Evolutionary conservation across 2,797 vertebrate genomes (phyloP), one percentile per base, ranked within the genome.

Genomic region (Ibycter americanus): DNA sequence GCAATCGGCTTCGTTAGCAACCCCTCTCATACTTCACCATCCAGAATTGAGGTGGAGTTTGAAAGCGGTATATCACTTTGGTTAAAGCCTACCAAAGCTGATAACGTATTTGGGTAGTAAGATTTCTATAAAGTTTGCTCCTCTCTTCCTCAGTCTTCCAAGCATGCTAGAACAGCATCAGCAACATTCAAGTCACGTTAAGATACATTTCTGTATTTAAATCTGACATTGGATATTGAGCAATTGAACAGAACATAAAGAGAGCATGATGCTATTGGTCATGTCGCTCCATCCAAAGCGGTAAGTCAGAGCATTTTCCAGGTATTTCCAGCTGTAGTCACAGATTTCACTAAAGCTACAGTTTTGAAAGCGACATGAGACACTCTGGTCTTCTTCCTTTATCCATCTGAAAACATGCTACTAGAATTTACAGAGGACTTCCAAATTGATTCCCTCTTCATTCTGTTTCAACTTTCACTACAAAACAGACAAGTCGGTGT

Each of bases 271-370:
- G 29, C 58, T 17, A 9, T 2, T 11, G 19, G 44, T 40, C 83
- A 87, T 1, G 6, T 44, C 66, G 74, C 83, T 95, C 74, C 54
- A 49, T 21, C 56, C 67, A 63, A 32, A 68, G 87, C 76, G 49
- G 8, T 2, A 83, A 62, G 27, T 42, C 55, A 85, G 67, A 90
- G 58, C 44, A 58, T 49, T 47, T 68, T 80, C 54, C 89, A 79
- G 93, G 44, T 79, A 90, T 63, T 96, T 95, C 92, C 91, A 94
- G 89, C 88, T 95, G 83, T 31, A 82, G 73, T 82, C 81, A 83
- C 71, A 66, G 66, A 87, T 93, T 95, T 93, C 97, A 83, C 93
- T 96, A 86, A 89, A 94, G 83, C 97, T 95, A 89, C 72, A 79
- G 89, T 63, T 96, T 77, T 86, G 83, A 96, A 93, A 97, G 91